phyloP scores from a whole-genome alignment of 2,113 vertebrate genomes.

The Todiramphus chloris region DNA sequence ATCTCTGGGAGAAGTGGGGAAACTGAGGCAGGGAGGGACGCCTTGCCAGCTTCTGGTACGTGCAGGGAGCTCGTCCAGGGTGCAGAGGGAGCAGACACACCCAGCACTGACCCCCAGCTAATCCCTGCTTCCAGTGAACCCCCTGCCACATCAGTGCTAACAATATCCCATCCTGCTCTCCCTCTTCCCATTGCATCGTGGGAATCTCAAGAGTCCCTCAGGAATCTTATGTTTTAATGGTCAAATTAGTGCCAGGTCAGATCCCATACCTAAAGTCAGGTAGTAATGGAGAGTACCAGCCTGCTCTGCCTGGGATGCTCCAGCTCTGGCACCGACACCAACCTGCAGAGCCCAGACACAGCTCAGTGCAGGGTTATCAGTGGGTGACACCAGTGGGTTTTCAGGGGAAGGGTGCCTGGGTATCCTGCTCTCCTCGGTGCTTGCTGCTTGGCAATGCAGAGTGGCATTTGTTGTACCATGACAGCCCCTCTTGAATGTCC shows the following conservation, averaged over 20 bases:
- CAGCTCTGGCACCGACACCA: background rate
- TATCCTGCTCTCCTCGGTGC: background rate
- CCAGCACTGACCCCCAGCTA: background rate
- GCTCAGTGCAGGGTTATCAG: accelerated
- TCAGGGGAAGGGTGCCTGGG: background rate
- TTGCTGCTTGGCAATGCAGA: background rate
- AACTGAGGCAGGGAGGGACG: background rate
- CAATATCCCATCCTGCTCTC: background rate
- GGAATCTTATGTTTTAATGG: background rate
- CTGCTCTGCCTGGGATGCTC: background rate
- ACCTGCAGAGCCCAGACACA: background rate
- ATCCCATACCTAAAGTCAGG: background rate
- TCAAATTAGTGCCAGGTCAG: background rate
- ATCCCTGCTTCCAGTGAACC: background rate
- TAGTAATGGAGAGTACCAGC: background rate
- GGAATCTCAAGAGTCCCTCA: background rate
- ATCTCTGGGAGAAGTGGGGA: background rate
- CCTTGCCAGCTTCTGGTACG: accelerated
- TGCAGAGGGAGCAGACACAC: too few species aligned
- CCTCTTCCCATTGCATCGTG: accelerated
- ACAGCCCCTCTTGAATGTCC: background rate
- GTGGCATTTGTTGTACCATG: background rate
- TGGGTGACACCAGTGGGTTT: background rate
- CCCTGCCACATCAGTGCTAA: background rate
- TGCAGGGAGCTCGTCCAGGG: accelerated